Base-by-base conservation (phyloP, 2,113 vertebrate species). In the Sterna hirundo region DNA sequence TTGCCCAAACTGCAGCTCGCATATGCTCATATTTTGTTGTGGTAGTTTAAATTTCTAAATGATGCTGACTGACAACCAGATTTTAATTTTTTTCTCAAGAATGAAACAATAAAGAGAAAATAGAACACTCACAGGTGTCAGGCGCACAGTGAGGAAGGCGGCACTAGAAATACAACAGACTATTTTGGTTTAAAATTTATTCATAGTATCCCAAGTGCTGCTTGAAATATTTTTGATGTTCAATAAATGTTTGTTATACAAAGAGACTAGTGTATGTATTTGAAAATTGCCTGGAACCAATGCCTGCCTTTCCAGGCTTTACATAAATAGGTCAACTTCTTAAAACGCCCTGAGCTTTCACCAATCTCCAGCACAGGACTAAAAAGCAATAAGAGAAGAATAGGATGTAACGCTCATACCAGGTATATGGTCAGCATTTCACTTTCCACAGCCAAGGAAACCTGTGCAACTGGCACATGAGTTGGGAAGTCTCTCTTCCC, bases 41-140 rank as follows among this genome's bases (percentile, higher is more conserved):
- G 42, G 42, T 32, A 83, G 36, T 44, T 86, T 55, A 80, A 34
- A 69, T 86, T 87, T 71, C 42, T 60, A 68, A 54, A 71, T 47
- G 0, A 42, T 29, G 11, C 7, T 74, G 16, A 23, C 11, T 47
- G 38, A 64, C 6, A 62, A 49, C 1, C 5, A 34, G 27, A 7
- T 6, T 70, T 22, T 36, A 17, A 27, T 54, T 16, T 57, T n/a
- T 25, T 16, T 74, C 36, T 61, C 3, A 65, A 49, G 23, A 55
- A 36, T 26, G 22, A 80, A 92, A 46, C 5, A 7, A 16, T 29
- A 55, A 51, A 82, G 9, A 15, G 4, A 60, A 77, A 66, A 54
- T 5, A 55, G 14, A 11, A 27, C 0, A 0, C 5, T 64, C 4
- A 1, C 11, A 40, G 13, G 7, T 94, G 46, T 81, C 40, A 36